Percentiles rank a stretch among this genome's conserved stretches.
Evolutionary conservation across 2,797 vertebrate species (phyloP).

Genomic region (Chiloscyllium punctatum): DNA sequence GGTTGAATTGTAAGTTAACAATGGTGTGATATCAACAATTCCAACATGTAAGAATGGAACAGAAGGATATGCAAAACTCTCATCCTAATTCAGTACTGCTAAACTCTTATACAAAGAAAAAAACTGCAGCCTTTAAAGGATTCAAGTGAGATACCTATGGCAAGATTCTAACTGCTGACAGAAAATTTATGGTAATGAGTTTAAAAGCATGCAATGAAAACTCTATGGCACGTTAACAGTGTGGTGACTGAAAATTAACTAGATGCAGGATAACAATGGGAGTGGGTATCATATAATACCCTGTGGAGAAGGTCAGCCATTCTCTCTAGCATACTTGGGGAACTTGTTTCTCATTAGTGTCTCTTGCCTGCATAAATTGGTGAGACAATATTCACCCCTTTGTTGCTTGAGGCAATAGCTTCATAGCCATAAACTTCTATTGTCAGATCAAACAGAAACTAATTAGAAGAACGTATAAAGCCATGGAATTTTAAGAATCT

Average conservation of each 20-base stretch:
- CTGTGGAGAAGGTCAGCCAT: conserved; percentile 21
- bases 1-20: neutral
- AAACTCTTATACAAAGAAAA: neutral
- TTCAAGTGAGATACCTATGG: neutral
- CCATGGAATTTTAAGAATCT: conserved; percentile 41
- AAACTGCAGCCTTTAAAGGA: neutral
- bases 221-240: conserved; percentile 27
- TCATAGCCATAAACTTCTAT: conserved; percentile 27
- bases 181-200: conserved; percentile 23
- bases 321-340: conserved; percentile 7
- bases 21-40: neutral
- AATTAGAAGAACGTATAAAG: conserved; percentile 39
- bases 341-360: conserved; percentile 30
- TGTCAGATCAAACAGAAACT: conserved; percentile 41
- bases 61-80: neutral
- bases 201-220: neutral
- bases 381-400: conserved; percentile 19
- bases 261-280: neutral
- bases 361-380: conserved; percentile 21
- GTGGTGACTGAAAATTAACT: conserved; percentile 34
- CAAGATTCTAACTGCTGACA: neutral
- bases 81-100: neutral
- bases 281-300: neutral
- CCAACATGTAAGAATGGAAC: neutral
- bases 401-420: conserved; percentile 23